Base-by-base conservation (phyloP, 2,888 invertebrate genomes). In the Perizoma flavofasciatum region DNA sequence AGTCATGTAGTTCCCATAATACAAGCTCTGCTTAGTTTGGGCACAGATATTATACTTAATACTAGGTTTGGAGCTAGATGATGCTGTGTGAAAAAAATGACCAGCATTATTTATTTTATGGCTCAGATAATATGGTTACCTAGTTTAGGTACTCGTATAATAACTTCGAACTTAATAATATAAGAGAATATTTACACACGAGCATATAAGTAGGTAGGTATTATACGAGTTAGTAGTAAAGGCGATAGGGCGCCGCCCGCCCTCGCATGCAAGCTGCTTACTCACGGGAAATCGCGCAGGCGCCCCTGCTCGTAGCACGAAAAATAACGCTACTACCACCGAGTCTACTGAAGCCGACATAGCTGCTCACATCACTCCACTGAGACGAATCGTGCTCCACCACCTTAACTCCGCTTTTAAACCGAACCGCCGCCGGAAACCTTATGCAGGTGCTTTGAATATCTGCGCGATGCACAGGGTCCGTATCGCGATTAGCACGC, bases 201-300 rank as follows among this genome's bases (percentile, higher is more conserved):
- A n/a, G n/a, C n/a, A n/a, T n/a, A 6, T 39, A 39, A 4, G 7
- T 39, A 43, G 43, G 10, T 43, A 43, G 43, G 43, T 43, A 43
- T 5, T 45, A 37, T 6, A 37, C n/a, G 10, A 9, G 41, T 41
- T n/a, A 6, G n/a, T 41, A 41, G 8, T 41, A 41, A 41, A 41
- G n/a, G 22, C 44, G 22, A 22, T 22, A 63, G 71, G 65, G 72
- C 79, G 71, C 78, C 88, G 87, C 88, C 88, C 89, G 88, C 88
- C 88, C 84, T 78, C 59, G 75, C 72, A 52, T 22, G 48, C 58
- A 66, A 72, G 74, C 76, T 73, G 22, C 22, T 22, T 81, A 89
- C 92, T 92, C 79, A 93, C 92, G 73, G 92, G 91, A 81, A 92
- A 88, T 77, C 83, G 87, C 85, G 92, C 92, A 78, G 91, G 83